Conservation (phyloP, 2,797 vertebrate genomes). For the Hapalemur alaotrensis region DNA sequence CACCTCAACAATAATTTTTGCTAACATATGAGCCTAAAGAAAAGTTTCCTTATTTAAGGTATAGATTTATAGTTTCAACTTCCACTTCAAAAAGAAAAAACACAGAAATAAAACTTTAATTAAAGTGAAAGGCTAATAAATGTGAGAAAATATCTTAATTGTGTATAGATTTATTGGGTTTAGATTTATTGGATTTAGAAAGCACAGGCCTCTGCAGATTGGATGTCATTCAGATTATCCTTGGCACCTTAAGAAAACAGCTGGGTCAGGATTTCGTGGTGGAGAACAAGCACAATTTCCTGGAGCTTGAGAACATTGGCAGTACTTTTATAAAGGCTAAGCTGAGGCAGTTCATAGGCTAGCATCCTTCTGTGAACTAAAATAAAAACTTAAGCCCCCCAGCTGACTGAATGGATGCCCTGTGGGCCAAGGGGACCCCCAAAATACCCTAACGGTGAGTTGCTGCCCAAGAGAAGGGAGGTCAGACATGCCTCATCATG, state of each 20-base stretch:
- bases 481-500: not conserved
- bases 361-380: not conserved
- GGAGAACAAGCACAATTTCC: not conserved
- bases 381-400: not conserved
- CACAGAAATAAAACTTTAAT: not conserved
- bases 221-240: not conserved
- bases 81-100: not conserved
- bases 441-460: not conserved
- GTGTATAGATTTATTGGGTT: slow-evolving; percentile 17
- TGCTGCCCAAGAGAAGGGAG: not conserved
- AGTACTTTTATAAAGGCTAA: not conserved
- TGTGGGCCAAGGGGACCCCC: not conserved
- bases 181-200: slow-evolving; percentile 8
- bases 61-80: slow-evolving; percentile 32
- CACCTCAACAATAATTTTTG: slow-evolving; percentile 18
- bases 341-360: not conserved
- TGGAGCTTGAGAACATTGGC: not conserved
- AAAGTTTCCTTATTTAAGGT: not conserved
- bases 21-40: not conserved
- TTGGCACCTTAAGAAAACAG: not conserved
- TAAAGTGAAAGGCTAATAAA: slow-evolving; percentile 46
- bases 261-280: not conserved
- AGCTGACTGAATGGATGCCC: not conserved
- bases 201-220: not conserved
- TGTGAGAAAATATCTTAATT: not conserved